Conservation (phyloP, 1,140 invertebrate species). For the Dinothrombium tinctorium region DNA sequence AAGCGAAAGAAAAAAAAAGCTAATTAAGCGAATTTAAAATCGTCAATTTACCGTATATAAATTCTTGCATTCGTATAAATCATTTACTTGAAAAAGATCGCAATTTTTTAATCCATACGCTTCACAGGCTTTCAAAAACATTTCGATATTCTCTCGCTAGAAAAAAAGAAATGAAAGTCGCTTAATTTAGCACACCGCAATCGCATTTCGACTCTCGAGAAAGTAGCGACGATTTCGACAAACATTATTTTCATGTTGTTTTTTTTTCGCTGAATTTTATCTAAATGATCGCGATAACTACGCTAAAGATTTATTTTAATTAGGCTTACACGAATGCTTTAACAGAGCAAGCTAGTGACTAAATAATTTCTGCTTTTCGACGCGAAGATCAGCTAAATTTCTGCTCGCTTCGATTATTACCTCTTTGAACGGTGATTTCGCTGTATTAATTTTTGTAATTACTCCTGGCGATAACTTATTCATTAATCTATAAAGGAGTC, state of each 20-base stretch:
- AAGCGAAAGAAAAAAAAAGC: background rate
- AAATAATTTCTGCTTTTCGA: no score
- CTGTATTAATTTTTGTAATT: constrained; percentile 23
- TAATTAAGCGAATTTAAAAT: background rate
- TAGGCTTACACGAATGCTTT: no score
- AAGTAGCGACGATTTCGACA: no score
- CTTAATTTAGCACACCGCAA: constrained; percentile 5
- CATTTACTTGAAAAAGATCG: constrained; percentile 38
- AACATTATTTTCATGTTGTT: background rate
- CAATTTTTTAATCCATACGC: constrained; percentile 31
- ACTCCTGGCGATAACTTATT: constrained; percentile 22
- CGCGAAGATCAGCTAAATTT: no score
- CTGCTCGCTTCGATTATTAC: constrained; percentile 16
- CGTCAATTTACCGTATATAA: constrained; percentile 26
- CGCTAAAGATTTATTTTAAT: no score
- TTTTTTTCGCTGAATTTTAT: background rate
- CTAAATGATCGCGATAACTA: background rate
- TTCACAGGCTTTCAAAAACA: constrained; percentile 34
- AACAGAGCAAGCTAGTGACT: no score
- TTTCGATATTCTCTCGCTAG: constrained; percentile 37
- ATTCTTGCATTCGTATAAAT: constrained; percentile 37
- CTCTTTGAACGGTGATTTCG: constrained; percentile 26
- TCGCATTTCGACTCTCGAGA: no score
- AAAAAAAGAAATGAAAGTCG: constrained; percentile 11
- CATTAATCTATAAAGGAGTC: constrained; percentile 19